Conservation (phyloP, 2,888 invertebrate species). For the Sepiola atlantica region DNA sequence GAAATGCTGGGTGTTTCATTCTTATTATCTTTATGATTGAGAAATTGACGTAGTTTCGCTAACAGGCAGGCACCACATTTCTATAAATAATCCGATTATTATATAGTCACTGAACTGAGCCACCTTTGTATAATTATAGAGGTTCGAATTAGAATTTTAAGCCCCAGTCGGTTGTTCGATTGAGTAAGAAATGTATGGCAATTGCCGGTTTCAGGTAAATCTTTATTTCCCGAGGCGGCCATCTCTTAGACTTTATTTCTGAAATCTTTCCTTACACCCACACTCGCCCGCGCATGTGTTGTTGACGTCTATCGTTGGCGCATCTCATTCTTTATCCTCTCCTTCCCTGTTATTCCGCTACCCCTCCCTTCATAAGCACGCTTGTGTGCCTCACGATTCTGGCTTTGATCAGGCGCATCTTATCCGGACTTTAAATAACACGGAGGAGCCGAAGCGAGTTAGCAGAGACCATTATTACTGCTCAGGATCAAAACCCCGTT, state of each 20-base stretch:
- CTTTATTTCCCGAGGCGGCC: neutral
- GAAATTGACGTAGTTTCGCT: no score
- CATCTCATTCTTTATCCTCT: neutral
- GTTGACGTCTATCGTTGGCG: neutral
- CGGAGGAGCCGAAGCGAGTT: neutral
- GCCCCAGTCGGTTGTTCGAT: neutral
- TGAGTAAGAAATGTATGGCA: neutral
- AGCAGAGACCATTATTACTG: neutral
- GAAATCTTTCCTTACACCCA: no score
- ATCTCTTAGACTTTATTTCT: neutral
- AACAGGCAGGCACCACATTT: no score
- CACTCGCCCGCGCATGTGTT: no score
- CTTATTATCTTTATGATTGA: no score
- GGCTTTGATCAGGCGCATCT: neutral
- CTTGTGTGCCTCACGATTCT: neutral
- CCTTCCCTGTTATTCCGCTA: neutral
- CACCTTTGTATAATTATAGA: neutral
- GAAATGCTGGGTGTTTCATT: no score
- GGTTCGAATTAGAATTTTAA: neutral
- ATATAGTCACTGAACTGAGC: neutral
- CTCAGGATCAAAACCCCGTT: slow-evolving; percentile 1
- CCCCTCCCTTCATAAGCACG: neutral
- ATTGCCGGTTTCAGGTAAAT: neutral
- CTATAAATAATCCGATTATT: no score
- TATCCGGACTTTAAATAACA: neutral